Evolutionary conservation across 2,113 vertebrate species (phyloP).

Genomic region (Columba janthina): DNA sequence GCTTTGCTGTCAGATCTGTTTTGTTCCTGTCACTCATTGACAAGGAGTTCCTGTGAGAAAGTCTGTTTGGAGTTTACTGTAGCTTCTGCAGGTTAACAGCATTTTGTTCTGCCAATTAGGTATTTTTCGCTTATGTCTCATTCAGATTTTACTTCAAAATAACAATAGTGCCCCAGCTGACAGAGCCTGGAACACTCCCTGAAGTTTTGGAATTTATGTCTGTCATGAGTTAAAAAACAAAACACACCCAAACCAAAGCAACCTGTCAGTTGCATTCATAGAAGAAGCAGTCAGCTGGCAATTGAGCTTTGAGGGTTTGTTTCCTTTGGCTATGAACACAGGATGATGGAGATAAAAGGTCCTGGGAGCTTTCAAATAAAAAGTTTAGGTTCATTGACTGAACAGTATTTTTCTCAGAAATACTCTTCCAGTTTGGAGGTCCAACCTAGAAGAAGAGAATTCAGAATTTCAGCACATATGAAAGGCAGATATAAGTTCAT

Average conservation of each 20-base stretch:
- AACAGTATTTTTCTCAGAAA: neutral
- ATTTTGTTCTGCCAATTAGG: neutral
- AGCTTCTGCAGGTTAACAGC: neutral
- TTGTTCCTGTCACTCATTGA: neutral
- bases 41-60: neutral
- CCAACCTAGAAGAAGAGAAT: neutral
- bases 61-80: neutral
- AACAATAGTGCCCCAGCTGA: neutral
- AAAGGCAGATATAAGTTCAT: neutral
- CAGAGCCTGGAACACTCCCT: neutral
- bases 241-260: neutral
- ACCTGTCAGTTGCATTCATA: neutral
- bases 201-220: neutral
- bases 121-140: neutral
- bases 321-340: neutral
- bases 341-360: neutral
- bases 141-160: neutral
- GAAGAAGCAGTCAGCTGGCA: neutral
- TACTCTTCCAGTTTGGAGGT: neutral
- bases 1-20: neutral
- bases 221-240: neutral
- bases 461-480: neutral
- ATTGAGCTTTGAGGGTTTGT: neutral
- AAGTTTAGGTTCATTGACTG: neutral
- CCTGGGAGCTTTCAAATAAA: neutral